phyloP scores from a whole-genome alignment of 2,888 invertebrate species.

The Melieria omissa region DNA sequence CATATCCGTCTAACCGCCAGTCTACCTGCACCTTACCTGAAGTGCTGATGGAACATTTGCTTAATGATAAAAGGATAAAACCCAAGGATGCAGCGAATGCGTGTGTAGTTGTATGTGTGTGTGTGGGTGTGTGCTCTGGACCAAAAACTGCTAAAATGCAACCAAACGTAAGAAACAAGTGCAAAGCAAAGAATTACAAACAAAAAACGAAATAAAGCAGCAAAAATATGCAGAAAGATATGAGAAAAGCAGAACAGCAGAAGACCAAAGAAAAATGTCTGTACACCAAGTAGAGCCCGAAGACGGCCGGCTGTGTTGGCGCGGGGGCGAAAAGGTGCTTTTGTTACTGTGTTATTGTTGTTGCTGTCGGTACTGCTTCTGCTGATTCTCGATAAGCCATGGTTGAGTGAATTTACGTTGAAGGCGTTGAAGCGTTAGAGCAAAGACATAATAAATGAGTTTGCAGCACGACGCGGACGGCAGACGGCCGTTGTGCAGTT shows the following conservation, averaged over 20 bases:
- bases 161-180: too few relatives aligned
- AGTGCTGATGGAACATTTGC: constrained; percentile 31
- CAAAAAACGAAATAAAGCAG: too few relatives aligned
- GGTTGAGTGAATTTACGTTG: constrained; percentile 28
- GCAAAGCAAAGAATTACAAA: too few relatives aligned
- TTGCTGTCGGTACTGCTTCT: too few relatives aligned
- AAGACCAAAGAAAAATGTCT: background rate
- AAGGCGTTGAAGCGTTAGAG: constrained; percentile 22
- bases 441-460: too few relatives aligned
- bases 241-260: background rate
- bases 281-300: too few relatives aligned
- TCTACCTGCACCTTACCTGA: constrained; percentile 26
- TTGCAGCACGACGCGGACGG: too few relatives aligned
- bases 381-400: background rate
- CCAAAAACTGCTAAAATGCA: too few relatives aligned
- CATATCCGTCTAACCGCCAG: constrained; percentile 11
- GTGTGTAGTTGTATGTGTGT: background rate
- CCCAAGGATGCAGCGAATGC: constrained; percentile 11
- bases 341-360: too few relatives aligned
- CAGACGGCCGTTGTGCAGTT: too few relatives aligned
- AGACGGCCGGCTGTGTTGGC: too few relatives aligned
- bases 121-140: background rate
- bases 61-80: constrained; percentile 35
- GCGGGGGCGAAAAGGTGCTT: too few relatives aligned
- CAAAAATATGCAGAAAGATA: background rate